phyloP scores from a whole-genome alignment of 2,888 invertebrate genomes.

The Saturnia japonica region DNA sequence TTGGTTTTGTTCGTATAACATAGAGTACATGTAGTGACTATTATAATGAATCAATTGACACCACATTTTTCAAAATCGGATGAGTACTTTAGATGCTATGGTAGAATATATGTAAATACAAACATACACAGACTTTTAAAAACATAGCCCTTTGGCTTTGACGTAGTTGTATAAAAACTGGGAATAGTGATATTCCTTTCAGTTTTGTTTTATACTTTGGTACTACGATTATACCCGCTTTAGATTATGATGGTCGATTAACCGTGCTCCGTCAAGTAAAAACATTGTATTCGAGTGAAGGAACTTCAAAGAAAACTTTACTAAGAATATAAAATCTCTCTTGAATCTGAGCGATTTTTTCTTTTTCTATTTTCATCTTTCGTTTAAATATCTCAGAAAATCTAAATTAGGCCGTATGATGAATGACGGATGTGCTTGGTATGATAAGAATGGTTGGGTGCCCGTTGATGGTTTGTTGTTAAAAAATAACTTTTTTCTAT shows the following conservation, averaged over 20 bases:
- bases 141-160: too few species aligned
- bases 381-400: not conserved
- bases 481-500: not conserved
- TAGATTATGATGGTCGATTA: slow-evolving; percentile 9
- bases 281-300: slow-evolving; percentile 3
- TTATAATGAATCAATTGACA: too few species aligned
- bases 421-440: not conserved
- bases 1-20: too few species aligned
- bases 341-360: not conserved
- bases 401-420: not conserved
- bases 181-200: not conserved
- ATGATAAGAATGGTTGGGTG: not conserved
- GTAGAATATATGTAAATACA: too few species aligned
- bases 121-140: too few species aligned
- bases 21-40: too few species aligned
- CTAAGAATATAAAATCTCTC: slow-evolving; percentile 8
- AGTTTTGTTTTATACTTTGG: not conserved
- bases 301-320: slow-evolving; percentile 3
- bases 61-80: too few species aligned
- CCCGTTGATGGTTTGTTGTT: not conserved
- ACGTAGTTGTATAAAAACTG: not conserved
- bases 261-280: slow-evolving; percentile 7
- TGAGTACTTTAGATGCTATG: too few species aligned
- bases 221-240: not conserved
- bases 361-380: slow-evolving; percentile 1